A percentile compares a stretch with the other conserved stretches of the same genome.
These are phyloP conservation scores for Montifringilla adamsi DNA, from an alignment of 2,113 vertebrate genomes.

Conservation along the genomic window DNA sequence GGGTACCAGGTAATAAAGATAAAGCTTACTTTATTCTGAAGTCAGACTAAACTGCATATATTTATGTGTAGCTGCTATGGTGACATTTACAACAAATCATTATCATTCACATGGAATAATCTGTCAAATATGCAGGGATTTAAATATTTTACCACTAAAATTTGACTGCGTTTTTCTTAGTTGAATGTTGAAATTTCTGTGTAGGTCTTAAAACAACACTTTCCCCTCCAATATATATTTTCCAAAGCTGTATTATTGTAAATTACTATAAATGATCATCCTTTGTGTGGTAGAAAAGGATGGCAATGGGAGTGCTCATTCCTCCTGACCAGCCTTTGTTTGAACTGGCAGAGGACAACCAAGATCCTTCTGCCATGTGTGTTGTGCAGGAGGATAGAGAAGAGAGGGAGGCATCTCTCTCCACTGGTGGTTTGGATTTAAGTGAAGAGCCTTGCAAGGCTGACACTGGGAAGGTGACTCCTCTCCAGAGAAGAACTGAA, in stretches of 20 bases:
- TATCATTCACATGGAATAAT: constrained; percentile 31
- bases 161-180: neutral
- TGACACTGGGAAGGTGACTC: neutral
- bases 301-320: neutral
- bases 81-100: constrained; percentile 25
- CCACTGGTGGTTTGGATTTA: neutral
- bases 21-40: neutral
- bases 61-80: constrained; percentile 28
- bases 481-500: neutral
- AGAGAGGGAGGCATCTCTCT: neutral
- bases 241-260: constrained; percentile 38
- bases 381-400: neutral
- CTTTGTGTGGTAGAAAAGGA: neutral
- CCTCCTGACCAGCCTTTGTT: neutral
- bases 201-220: constrained; percentile 53
- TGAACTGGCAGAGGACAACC: neutral
- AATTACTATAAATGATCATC: constrained; percentile 21
- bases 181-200: constrained; percentile 16
- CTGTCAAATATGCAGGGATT: constrained; percentile 39
- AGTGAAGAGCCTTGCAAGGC: neutral
- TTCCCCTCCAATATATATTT: constrained; percentile 50
- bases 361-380: neutral
- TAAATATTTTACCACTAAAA: constrained; percentile 42
- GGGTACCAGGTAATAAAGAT: neutral
- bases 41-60: neutral